Evolutionary conservation across 2,113 vertebrate species (phyloP).

Genomic region (Megalops atlanticus): DNA sequence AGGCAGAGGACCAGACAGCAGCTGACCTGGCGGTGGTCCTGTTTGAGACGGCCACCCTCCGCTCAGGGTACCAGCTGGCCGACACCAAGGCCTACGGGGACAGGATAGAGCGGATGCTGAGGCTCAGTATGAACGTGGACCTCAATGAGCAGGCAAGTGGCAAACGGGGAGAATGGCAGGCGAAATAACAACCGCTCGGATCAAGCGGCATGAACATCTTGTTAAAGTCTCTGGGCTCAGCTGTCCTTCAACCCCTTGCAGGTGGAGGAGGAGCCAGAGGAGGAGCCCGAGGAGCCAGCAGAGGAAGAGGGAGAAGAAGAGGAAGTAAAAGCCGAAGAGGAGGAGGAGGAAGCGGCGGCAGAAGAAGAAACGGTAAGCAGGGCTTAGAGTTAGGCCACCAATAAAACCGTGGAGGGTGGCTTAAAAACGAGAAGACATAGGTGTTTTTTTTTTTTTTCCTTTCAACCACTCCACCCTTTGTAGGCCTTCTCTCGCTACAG

Average conservation of each 20-base stretch:
- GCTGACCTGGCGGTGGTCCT: constrained; percentile 90
- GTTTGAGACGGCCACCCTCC: constrained; percentile 92
- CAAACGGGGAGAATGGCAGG: not conserved
- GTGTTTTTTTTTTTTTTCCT: no score
- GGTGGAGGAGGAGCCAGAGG: constrained; percentile 87
- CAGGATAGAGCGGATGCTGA: constrained; percentile 96
- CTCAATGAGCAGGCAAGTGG: constrained; percentile 82
- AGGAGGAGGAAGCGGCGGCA: constrained; percentile 55
- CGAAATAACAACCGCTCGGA: no score
- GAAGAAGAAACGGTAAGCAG: constrained; percentile 61
- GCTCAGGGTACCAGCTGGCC: constrained; percentile 89
- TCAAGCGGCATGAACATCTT: no score
- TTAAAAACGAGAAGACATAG: no score
- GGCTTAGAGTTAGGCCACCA: no score
- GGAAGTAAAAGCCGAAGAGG: constrained; percentile 66
- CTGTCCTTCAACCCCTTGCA: constrained; percentile 42
- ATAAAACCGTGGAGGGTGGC: no score
- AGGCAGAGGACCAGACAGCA: constrained; percentile 90
- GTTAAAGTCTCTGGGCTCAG: not conserved
- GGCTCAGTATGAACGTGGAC: constrained; percentile 90
- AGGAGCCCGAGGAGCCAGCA: constrained; percentile 76
- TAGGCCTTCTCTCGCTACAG: no score
- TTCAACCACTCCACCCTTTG: no score
- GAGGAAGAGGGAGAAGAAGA: constrained; percentile 75
- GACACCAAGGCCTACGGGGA: constrained; percentile 95